Percentiles rank a stretch among this genome's conserved stretches.
Evolutionary conservation across 1,140 invertebrate species (phyloP).

Genomic region (Dendroctonus ponderosae): DNA sequence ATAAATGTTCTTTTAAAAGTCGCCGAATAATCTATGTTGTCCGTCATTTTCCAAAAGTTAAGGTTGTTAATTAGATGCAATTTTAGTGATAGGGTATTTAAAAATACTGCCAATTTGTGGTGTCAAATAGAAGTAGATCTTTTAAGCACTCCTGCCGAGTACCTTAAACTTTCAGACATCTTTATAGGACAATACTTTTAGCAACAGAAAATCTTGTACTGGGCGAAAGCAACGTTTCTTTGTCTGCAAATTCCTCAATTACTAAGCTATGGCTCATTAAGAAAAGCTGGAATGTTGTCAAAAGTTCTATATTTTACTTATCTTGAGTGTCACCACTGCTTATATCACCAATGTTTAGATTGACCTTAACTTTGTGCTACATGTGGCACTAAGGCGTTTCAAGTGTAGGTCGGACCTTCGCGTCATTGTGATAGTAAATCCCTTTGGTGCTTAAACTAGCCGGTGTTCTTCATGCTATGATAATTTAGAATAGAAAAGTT

Average conservation of each 20-base stretch:
- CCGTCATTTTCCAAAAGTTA: slow-evolving; percentile 46
- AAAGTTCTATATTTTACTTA: slow-evolving; percentile 5
- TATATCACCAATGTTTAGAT: slow-evolving; percentile 21
- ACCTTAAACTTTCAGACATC: slow-evolving; percentile 29
- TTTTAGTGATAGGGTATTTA: slow-evolving; percentile 47
- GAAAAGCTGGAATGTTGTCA: slow-evolving; percentile 4
- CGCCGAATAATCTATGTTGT: slow-evolving; percentile 40
- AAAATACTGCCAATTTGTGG: slow-evolving; percentile 49
- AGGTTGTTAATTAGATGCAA: slow-evolving; percentile 49
- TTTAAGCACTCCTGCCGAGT: slow-evolving; percentile 14
- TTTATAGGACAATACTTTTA: slow-evolving; percentile 36
- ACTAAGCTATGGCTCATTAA: slow-evolving; percentile 16
- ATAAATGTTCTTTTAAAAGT: slow-evolving; percentile 42
- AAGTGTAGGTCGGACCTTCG: slow-evolving; percentile 35
- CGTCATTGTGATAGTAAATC: slow-evolving; percentile 39
- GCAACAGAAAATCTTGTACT: slow-evolving; percentile 20
- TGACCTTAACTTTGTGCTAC: slow-evolving; percentile 5
- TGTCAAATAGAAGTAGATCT: slow-evolving; percentile 49
- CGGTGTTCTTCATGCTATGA: slow-evolving; percentile 23
- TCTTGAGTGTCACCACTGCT: slow-evolving; percentile 25
- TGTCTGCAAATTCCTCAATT: slow-evolving; percentile 20
- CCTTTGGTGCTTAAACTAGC: slow-evolving; percentile 38
- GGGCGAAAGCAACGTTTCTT: slow-evolving; percentile 11
- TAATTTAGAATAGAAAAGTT: slow-evolving; percentile 16
- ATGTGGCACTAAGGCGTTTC: slow-evolving; percentile 19